Conservation (phyloP, 2,888 invertebrate species). For the Mellilla xanthometata region DNA sequence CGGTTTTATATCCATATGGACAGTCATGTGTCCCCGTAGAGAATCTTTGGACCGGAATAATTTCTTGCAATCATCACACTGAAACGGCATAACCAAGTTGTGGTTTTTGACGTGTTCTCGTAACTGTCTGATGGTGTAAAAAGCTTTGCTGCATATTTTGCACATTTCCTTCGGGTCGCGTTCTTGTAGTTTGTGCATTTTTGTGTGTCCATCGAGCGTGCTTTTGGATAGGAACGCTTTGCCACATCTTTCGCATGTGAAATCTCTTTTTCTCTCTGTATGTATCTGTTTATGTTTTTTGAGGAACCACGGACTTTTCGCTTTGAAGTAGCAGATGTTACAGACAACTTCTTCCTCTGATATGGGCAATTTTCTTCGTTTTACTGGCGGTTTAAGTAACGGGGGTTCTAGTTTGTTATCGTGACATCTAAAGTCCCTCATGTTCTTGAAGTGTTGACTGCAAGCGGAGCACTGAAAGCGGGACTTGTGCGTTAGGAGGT, state of each 20-base stretch:
- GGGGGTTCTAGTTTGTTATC: neutral
- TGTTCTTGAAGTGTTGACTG: neutral
- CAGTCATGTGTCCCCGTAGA: neutral
- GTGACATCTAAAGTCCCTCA: conserved; percentile 9
- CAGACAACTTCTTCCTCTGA: neutral
- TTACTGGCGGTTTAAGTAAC: neutral
- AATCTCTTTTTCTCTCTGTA: conserved; percentile 64
- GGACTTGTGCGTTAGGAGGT: neutral
- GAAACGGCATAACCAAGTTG: neutral
- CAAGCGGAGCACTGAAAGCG: neutral
- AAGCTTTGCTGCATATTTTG: neutral
- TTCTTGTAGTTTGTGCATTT: neutral
- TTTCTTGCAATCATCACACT: neutral
- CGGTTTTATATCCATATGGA: neutral
- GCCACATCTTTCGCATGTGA: conserved; percentile 71
- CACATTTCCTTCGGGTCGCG: neutral
- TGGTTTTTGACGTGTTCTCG: neutral
- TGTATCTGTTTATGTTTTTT: conserved; percentile 59
- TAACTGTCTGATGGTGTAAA: neutral
- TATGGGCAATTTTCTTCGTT: neutral
- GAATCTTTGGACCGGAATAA: neutral
- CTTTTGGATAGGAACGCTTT: conserved; percentile 75
- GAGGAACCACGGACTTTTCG: neutral
- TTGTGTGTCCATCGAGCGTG: conserved; percentile 44
- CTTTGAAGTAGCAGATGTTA: neutral